Percentiles rank a stretch among this genome's conserved stretches.
Evolutionary conservation across 2,888 invertebrate genomes (phyloP).

Genomic region (Macropis europaea): DNA sequence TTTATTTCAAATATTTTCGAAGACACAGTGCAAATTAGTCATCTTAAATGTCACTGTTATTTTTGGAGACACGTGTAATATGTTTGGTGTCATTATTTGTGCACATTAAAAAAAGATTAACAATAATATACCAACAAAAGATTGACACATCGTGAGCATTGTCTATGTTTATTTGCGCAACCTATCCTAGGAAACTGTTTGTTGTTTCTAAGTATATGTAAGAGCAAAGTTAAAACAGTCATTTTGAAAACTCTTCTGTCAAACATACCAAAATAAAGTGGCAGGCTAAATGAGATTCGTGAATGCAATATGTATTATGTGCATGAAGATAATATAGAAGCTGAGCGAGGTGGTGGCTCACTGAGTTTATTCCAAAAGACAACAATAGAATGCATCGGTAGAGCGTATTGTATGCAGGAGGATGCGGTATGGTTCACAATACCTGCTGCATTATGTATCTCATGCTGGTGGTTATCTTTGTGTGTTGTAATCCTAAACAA

Average conservation of each 20-base stretch:
- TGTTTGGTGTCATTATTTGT: no score
- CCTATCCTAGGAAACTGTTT: neutral
- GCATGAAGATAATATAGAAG: conserved; percentile 67
- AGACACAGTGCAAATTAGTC: no score
- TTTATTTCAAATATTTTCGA: no score
- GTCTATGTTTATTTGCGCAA: neutral
- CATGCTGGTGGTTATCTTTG: conserved; percentile 64
- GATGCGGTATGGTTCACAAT: conserved; percentile 73
- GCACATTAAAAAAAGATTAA: no score
- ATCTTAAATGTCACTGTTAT: no score
- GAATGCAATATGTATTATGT: conserved; percentile 68
- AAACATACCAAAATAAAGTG: conserved; percentile 56
- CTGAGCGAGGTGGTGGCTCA: conserved; percentile 65
- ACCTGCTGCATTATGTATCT: conserved; percentile 78
- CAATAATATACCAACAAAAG: no score
- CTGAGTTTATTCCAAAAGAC: conserved; percentile 73
- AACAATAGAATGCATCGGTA: conserved; percentile 74
- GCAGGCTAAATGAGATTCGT: conserved; percentile 60
- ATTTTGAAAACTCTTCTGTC: conserved; percentile 54
- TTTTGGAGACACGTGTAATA: no score
- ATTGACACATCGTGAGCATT: neutral
- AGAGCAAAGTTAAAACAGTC: conserved; percentile 58
- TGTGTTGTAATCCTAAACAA: conserved; percentile 71
- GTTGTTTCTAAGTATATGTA: conserved; percentile 5
- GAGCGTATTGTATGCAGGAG: conserved; percentile 73